A percentile compares a stretch with the other conserved stretches of the same genome.
phyloP scores from a whole-genome alignment of 2,888 invertebrate species.

The Callinectes sapidus region DNA sequence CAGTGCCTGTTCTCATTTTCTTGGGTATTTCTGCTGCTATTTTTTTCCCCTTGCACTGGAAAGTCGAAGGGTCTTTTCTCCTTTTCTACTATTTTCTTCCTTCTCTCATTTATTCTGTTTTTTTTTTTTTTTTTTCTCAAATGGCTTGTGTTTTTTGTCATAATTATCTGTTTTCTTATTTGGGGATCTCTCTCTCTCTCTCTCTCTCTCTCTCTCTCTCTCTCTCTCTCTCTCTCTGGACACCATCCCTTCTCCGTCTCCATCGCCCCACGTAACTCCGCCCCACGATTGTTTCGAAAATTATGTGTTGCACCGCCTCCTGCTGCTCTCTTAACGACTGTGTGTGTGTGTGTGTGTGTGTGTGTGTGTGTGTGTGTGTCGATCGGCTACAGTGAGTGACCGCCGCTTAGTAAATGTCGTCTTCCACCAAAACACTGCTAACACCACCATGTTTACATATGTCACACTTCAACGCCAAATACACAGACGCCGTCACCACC shows the following conservation, averaged over 20 bases:
- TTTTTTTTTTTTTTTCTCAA: neutral
- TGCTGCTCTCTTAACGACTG: neutral
- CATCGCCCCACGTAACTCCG: neutral
- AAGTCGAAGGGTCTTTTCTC: neutral
- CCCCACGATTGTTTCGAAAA: neutral
- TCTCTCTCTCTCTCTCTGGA: constrained; percentile 12
- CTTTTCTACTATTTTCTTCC: neutral
- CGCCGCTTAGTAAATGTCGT: neutral
- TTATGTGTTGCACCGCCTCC: neutral
- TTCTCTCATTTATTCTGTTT: neutral
- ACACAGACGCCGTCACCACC: neutral
- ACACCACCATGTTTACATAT: neutral
- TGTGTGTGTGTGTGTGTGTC: constrained; percentile 7
- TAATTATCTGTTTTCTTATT: no score
- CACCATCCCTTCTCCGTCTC: neutral
- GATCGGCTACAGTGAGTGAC: neutral
- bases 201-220: constrained; percentile 41
- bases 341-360: neutral
- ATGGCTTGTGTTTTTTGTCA: no score
- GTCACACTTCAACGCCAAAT: neutral
- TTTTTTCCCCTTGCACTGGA: no score
- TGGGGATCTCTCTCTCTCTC: no score
- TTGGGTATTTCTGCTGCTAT: no score
- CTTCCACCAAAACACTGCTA: neutral
- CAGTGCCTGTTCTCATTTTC: no score